Evolutionary conservation across 2,113 vertebrate species (phyloP).

Genomic region (Jaculus jaculus): DNA sequence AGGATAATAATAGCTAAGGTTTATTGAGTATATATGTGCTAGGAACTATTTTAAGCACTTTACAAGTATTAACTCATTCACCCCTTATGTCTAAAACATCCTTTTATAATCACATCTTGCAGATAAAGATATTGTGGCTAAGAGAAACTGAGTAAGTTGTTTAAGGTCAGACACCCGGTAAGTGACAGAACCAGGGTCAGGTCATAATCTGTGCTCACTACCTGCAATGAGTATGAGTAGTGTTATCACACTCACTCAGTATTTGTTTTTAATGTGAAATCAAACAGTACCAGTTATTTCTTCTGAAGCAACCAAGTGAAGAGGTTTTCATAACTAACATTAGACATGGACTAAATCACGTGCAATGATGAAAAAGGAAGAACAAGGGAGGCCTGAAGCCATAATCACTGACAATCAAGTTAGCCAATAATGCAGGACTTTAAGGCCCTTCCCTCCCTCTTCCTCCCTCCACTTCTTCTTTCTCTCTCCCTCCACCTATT

Average conservation of each 20-base stretch:
- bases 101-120: not conserved
- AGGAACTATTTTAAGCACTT: not conserved
- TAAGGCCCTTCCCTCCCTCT: not conserved
- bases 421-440: not conserved
- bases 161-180: not conserved
- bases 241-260: too few relatives aligned
- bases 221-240: too few relatives aligned
- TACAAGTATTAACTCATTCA: not conserved
- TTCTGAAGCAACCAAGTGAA: not conserved
- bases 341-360: not conserved
- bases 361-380: not conserved
- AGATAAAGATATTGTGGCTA: not conserved
- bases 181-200: not conserved
- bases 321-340: not conserved
- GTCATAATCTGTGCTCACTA: not conserved
- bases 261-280: not conserved
- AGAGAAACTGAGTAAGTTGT: not conserved
- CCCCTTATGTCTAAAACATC: not conserved
- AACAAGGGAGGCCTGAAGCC: not conserved
- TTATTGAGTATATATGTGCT: not conserved
- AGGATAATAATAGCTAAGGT: conserved; percentile 6
- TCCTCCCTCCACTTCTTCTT: not conserved
- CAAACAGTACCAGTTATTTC: not conserved
- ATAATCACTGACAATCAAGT: not conserved
- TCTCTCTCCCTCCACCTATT: too few relatives aligned